Percentiles rank a stretch among this genome's conserved stretches.
phyloP scores from a whole-genome alignment of 2,113 vertebrate genomes.

The Neoarius graeffei region DNA sequence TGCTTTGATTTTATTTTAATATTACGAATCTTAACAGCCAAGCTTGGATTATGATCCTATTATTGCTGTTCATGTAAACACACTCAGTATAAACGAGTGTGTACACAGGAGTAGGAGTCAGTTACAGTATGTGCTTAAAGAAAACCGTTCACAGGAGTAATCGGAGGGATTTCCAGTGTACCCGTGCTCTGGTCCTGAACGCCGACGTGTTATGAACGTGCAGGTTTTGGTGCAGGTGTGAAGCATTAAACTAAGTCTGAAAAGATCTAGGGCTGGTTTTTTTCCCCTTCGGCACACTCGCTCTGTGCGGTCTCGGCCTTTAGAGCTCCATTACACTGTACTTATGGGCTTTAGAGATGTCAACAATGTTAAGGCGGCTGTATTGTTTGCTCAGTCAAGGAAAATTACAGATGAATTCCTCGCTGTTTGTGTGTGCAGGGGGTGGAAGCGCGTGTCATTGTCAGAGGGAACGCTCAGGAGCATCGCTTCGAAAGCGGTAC shows the following conservation, averaged over 20 bases:
- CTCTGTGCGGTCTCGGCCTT: conserved; percentile 57
- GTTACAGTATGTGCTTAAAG: neutral
- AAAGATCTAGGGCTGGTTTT: neutral
- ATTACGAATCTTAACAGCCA: neutral
- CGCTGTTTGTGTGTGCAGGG: conserved; percentile 46
- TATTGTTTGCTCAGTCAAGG: conserved; percentile 80
- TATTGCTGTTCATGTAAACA: neutral
- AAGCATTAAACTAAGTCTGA: conserved; percentile 5
- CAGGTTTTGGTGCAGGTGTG: conserved; percentile 25
- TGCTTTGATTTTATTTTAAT: too few relatives aligned
- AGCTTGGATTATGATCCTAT: neutral
- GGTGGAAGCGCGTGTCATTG: neutral
- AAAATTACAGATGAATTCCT: conserved; percentile 80
- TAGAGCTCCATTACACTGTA: conserved; percentile 69
- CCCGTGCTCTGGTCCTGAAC: neutral
- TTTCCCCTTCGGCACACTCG: neutral
- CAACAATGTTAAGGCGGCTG: conserved; percentile 77
- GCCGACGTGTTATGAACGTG: neutral
- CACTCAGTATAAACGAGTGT: neutral
- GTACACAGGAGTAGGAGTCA: neutral
- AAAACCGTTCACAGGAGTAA: neutral
- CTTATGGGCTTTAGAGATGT: conserved; percentile 78
- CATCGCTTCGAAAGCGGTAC: too few relatives aligned
- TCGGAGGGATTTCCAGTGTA: neutral
- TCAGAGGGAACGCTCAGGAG: neutral